Percentiles rank a stretch among this genome's conserved stretches.
phyloP scores from a whole-genome alignment of 2,888 invertebrate species.

The Drosophila putrida region DNA sequence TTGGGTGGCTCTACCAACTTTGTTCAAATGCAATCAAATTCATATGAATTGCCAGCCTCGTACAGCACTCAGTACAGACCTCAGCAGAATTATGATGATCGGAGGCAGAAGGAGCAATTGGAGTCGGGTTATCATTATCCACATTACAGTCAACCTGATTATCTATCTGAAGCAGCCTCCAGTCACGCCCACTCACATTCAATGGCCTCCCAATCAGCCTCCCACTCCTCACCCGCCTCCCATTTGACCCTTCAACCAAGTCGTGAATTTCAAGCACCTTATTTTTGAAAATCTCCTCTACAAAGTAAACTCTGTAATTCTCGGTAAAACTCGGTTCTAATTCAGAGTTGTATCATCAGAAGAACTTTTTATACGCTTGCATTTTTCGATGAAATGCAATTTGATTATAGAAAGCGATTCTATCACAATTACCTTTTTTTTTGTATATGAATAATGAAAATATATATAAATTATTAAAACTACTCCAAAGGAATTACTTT shows the following conservation, averaged over 20 bases:
- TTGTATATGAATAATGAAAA: constrained; percentile 3
- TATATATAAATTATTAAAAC: constrained; percentile 9
- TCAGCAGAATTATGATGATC: background rate
- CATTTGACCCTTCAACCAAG: constrained; percentile 42
- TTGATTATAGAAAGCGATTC: constrained; percentile 8
- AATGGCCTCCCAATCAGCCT: background rate
- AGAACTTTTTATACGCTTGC: constrained; percentile 23
- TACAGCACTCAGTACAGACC: constrained; percentile 31
- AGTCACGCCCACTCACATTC: background rate
- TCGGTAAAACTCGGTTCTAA: constrained; percentile 8
- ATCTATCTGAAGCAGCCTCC: background rate
- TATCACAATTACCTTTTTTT: constrained; percentile 13
- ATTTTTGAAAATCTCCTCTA: constrained; percentile 35
- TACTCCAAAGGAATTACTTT: background rate
- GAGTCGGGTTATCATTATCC: background rate
- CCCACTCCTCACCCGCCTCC: constrained; percentile 1
- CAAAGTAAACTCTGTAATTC: constrained; percentile 9
- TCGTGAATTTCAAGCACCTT: constrained; percentile 65
- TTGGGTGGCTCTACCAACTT: constrained; percentile 16
- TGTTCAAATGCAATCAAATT: constrained; percentile 70
- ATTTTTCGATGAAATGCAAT: constrained; percentile 37
- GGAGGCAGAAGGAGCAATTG: background rate
- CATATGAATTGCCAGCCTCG: constrained; percentile 60
- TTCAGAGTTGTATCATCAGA: constrained; percentile 2
- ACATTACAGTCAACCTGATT: background rate